Conservation (phyloP, 2,888 invertebrate species). For the Hymenopus coronatus region DNA sequence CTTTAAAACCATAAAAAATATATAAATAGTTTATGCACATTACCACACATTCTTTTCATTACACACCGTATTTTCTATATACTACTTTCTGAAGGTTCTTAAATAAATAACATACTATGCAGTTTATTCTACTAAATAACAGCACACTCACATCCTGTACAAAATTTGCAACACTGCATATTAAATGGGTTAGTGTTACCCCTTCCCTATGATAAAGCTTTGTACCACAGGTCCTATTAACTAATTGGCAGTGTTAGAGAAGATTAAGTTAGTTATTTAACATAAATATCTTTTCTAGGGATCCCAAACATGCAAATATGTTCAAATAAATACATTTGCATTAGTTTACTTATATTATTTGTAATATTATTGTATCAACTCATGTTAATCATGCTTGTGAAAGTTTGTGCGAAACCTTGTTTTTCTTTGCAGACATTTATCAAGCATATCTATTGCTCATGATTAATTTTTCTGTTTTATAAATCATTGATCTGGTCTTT, state of each 20-base stretch:
- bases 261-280: not conserved
- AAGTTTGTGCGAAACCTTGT: too few relatives aligned
- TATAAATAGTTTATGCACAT: not conserved
- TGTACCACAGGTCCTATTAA: conserved; percentile 8
- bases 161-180: not conserved
- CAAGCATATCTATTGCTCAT: too few relatives aligned
- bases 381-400: too few relatives aligned
- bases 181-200: not conserved
- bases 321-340: not conserved
- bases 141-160: not conserved
- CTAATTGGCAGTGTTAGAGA: conserved; percentile 4
- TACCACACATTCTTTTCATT: not conserved
- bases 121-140: not conserved
- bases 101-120: not conserved
- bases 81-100: not conserved
- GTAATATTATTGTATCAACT: not conserved
- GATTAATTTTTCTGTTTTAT: too few relatives aligned
- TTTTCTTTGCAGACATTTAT: too few relatives aligned
- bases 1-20: not conserved
- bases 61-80: not conserved
- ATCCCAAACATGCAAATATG: not conserved
- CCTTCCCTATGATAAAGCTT: not conserved
- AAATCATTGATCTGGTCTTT: too few relatives aligned
- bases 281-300: not conserved
- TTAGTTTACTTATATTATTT: not conserved